These are phyloP conservation scores for Drosophila ustulata DNA, from an alignment of 2,888 invertebrate genomes.

Conservation along the genomic window DNA sequence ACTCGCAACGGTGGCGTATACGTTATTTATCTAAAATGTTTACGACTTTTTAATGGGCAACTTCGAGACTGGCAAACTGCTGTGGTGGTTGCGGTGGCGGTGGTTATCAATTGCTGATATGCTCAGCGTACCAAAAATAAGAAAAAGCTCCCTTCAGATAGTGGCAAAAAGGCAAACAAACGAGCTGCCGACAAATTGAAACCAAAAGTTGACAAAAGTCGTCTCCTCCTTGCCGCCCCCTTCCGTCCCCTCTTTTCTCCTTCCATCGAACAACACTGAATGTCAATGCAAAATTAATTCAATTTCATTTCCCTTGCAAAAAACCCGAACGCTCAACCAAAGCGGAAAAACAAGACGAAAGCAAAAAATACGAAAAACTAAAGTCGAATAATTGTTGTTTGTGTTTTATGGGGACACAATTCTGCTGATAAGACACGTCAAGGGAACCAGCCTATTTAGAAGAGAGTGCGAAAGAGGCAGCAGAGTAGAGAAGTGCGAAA, in stretches of 20 bases:
- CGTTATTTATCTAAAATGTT: slow-evolving; percentile 53
- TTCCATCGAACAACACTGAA: slow-evolving; percentile 17
- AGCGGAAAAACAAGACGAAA: slow-evolving; percentile 7
- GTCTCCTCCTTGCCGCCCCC: neutral
- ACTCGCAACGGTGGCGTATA: slow-evolving; percentile 37
- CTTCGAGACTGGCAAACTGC: neutral
- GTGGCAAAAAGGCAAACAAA: slow-evolving; percentile 14
- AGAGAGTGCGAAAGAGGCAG: neutral
- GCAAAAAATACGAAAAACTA: slow-evolving; percentile 7
- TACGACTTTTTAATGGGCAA: slow-evolving; percentile 22
- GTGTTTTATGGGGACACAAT: slow-evolving; percentile 2
- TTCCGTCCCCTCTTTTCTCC: neutral
- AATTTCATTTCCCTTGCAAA: slow-evolving; percentile 46
- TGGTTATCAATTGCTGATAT: slow-evolving; percentile 63
- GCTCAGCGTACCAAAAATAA: slow-evolving; percentile 50
- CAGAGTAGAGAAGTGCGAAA: slow-evolving; percentile 1
- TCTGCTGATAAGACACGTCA: slow-evolving; percentile 37
- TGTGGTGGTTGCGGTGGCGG: slow-evolving; percentile 4
- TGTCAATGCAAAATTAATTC: slow-evolving; percentile 63
- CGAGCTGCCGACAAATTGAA: slow-evolving; percentile 9
- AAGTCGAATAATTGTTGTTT: slow-evolving; percentile 27
- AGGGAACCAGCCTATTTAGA: neutral
- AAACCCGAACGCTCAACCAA: slow-evolving; percentile 8
- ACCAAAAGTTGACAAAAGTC: slow-evolving; percentile 14
- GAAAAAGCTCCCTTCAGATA: slow-evolving; percentile 43